Percentiles rank a stretch among this genome's conserved stretches.
Conservation (phyloP, 1,140 invertebrate genomes). For the Sycophila sp. region DNA sequence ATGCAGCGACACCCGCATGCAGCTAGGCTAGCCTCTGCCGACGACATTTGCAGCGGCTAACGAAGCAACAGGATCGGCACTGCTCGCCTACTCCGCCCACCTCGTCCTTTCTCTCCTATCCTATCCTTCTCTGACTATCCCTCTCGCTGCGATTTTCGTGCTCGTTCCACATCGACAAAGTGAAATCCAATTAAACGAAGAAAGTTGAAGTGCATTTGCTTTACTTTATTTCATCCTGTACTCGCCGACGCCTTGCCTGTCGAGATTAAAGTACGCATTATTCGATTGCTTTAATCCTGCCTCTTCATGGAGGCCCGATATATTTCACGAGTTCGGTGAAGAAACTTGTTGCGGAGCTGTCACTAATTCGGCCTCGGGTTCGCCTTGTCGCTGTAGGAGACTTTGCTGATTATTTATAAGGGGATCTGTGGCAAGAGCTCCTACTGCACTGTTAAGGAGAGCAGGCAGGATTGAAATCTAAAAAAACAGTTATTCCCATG, state of each 20-base stretch:
- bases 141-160: not conserved
- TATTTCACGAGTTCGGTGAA: not conserved
- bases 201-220: slow-evolving; percentile 9
- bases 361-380: not conserved
- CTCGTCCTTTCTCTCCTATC: too few relatives aligned
- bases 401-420: too few relatives aligned
- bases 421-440: too few relatives aligned
- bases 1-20: too few relatives aligned
- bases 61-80: not conserved
- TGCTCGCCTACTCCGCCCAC: not conserved
- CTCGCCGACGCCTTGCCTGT: not conserved
- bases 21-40: too few relatives aligned
- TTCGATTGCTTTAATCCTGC: slow-evolving; percentile 8
- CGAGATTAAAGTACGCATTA: not conserved
- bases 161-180: not conserved
- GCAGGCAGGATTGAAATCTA: too few relatives aligned
- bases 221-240: not conserved
- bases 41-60: not conserved
- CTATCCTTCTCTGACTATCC: too few relatives aligned
- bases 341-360: not conserved
- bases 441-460: too few relatives aligned
- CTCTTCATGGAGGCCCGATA: not conserved
- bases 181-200: slow-evolving; percentile 18
- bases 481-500: too few relatives aligned
- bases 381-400: too few relatives aligned